phyloP scores from a whole-genome alignment of 1,140 invertebrate genomes.

The Apolygus lucorum region DNA sequence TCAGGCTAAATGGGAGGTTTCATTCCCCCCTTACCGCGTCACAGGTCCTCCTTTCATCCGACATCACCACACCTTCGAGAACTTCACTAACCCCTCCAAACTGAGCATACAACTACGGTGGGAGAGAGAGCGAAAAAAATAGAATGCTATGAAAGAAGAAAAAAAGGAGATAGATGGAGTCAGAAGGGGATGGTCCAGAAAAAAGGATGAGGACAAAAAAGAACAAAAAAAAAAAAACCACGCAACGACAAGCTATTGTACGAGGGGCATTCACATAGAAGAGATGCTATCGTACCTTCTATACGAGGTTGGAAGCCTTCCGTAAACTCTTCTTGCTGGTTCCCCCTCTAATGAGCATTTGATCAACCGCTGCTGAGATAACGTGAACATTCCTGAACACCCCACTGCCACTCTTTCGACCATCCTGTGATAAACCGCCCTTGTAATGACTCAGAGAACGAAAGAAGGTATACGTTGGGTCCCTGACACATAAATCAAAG shows the following conservation, averaged over 20 bases:
- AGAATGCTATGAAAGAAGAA: not conserved
- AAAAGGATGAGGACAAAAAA: not conserved
- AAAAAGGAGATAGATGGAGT: not conserved
- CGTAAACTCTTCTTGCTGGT: not conserved
- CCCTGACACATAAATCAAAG: too few relatives aligned
- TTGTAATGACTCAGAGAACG: too few relatives aligned
- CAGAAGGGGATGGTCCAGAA: not conserved
- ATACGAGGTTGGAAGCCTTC: not conserved
- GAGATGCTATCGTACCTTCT: constrained; percentile 7
- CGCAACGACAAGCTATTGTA: constrained; percentile 3
- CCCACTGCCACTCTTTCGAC: not conserved
- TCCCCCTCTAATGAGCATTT: constrained; percentile 4
- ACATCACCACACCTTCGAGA: not conserved
- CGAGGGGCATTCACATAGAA: constrained; percentile 2
- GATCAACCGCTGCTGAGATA: constrained; percentile 1
- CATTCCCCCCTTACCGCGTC: not conserved
- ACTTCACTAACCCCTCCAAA: not conserved
- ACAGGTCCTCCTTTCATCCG: not conserved
- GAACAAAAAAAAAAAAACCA: not conserved
- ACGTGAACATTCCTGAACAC: not conserved
- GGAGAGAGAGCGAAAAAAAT: not conserved
- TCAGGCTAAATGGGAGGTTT: constrained; percentile 1
- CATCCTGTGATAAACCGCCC: not conserved
- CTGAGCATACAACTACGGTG: not conserved
- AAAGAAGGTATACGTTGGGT: too few relatives aligned